phyloP scores from a whole-genome alignment of 1,140 invertebrate genomes.

The Euwallacea similis region DNA sequence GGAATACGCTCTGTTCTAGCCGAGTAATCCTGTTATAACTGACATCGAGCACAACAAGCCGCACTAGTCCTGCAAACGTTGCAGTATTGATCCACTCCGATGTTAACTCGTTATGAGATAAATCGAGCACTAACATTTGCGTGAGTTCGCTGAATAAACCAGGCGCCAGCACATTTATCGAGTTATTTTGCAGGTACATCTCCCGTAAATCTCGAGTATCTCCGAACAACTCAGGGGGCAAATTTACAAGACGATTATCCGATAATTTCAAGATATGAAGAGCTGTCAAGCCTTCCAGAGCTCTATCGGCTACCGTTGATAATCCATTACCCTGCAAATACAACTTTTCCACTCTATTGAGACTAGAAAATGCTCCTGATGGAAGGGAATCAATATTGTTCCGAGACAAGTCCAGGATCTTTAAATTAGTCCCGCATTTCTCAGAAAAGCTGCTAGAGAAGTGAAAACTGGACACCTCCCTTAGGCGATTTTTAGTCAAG shows the following conservation, averaged over 20 bases:
- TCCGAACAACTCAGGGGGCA: conserved; percentile 80
- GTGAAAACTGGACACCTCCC: conserved; percentile 75
- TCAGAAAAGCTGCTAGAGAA: conserved; percentile 67
- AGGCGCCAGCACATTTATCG: conserved; percentile 81
- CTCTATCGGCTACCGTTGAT: conserved; percentile 76
- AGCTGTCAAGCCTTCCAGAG: conserved; percentile 76
- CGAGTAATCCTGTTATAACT: conserved; percentile 79
- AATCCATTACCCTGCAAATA: conserved; percentile 69
- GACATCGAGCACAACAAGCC: conserved; percentile 78
- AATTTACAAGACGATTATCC: conserved; percentile 77
- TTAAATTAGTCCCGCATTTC: conserved; percentile 72
- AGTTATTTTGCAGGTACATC: conserved; percentile 83
- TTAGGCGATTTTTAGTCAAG: conserved; percentile 77
- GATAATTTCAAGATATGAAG: conserved; percentile 77
- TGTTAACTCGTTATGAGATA: conserved; percentile 84
- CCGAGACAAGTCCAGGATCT: conserved; percentile 76
- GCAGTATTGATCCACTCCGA: conserved; percentile 85
- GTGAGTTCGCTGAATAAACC: conserved; percentile 81
- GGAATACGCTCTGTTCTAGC: conserved; percentile 77
- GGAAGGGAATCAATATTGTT: conserved; percentile 82
- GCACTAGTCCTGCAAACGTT: conserved; percentile 80
- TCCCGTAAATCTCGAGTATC: conserved; percentile 79
- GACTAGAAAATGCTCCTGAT: conserved; percentile 70
- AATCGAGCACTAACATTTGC: conserved; percentile 78
- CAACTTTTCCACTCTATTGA: conserved; percentile 63